Evolutionary conservation across 2,797 vertebrate species (phyloP).

Genomic region (Sandelia bainsii): DNA sequence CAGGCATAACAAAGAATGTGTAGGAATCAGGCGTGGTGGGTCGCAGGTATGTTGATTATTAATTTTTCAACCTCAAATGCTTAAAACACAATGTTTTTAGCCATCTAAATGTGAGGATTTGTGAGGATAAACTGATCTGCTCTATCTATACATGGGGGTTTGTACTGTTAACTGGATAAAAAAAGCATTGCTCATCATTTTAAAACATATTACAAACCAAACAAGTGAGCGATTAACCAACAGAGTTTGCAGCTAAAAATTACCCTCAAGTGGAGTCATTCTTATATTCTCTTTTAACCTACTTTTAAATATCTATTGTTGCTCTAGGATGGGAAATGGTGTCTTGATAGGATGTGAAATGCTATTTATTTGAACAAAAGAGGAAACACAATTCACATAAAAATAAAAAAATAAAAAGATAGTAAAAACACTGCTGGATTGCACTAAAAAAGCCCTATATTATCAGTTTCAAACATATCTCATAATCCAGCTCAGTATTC

Average conservation of each 20-base stretch:
- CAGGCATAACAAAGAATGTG: too few species aligned
- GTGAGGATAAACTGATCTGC: not conserved
- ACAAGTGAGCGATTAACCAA: not conserved
- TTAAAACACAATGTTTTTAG: too few species aligned
- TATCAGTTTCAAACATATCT: constrained; percentile 13
- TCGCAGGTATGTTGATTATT: too few species aligned
- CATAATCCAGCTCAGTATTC: constrained; percentile 2
- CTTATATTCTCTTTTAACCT: not conserved
- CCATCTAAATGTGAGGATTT: too few species aligned
- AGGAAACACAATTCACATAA: too few species aligned
- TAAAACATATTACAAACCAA: not conserved
- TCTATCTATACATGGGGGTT: not conserved
- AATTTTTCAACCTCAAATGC: too few species aligned
- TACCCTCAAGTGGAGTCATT: not conserved
- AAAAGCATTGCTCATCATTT: not conserved
- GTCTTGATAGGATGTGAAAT: too few species aligned
- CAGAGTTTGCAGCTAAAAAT: not conserved
- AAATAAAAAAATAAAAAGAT: not conserved
- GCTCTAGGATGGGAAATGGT: not conserved
- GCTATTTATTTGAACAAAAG: too few species aligned
- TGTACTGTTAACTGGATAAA: not conserved
- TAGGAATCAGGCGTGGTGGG: too few species aligned
- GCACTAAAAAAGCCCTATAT: not conserved
- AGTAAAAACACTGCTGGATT: constrained; percentile 15
- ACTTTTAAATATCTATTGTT: not conserved